phyloP scores from a whole-genome alignment of 2,113 vertebrate genomes.

The Anhinga anhinga region DNA sequence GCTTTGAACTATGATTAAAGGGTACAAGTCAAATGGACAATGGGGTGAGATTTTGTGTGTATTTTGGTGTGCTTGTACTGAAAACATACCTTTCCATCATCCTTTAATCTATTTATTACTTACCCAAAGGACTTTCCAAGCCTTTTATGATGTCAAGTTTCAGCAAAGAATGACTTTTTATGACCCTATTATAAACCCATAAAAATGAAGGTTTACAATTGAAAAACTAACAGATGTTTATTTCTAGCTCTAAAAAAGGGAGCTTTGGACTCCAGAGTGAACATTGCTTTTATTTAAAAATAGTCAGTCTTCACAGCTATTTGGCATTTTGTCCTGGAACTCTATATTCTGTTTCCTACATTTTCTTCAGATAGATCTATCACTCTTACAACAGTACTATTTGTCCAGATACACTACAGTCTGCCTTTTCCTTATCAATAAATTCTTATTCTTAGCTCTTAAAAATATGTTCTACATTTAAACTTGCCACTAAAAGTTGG shows the following conservation, averaged over 20 bases:
- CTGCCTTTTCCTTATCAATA: constrained; percentile 1
- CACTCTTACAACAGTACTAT: neutral
- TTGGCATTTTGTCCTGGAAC: constrained; percentile 32
- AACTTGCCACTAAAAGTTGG: neutral
- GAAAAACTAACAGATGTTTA: constrained; percentile 54
- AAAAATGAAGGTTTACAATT: constrained; percentile 47
- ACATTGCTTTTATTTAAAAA: constrained; percentile 43
- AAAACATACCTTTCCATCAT: constrained; percentile 16
- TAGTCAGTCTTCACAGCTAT: constrained; percentile 31
- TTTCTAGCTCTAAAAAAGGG: constrained; percentile 25
- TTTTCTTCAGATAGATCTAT: constrained; percentile 12
- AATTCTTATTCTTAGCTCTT: neutral
- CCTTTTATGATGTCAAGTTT: constrained; percentile 64
- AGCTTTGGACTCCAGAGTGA: constrained; percentile 18
- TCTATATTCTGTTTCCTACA: constrained; percentile 21
- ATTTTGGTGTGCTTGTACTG: neutral
- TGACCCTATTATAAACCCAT: constrained; percentile 36
- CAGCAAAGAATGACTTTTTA: constrained; percentile 52
- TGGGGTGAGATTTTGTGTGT: neutral
- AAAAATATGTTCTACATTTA: neutral
- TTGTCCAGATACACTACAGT: neutral
- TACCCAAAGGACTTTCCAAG: constrained; percentile 27
- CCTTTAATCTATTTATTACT: constrained; percentile 45
- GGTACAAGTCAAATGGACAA: constrained; percentile 8
- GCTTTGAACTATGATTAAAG: constrained; percentile 44